Conservation (phyloP, 2,888 invertebrate species). For the Plebejus anna region DNA sequence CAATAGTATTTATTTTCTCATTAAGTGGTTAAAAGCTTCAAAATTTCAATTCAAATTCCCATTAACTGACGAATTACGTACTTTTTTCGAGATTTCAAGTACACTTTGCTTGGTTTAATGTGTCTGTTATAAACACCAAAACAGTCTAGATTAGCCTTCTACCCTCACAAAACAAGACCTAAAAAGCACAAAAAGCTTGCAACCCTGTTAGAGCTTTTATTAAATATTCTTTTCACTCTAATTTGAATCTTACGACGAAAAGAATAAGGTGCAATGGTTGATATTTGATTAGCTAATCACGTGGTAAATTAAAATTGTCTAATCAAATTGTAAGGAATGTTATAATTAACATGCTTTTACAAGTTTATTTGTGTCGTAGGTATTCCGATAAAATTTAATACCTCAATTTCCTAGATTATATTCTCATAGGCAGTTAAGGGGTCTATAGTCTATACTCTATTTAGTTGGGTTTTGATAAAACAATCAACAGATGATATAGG, state of each 20-base stretch:
- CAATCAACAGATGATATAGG: not conserved
- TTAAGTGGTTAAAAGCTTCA: too few species aligned
- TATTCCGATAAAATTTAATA: slow-evolving; percentile 35
- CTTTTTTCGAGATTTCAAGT: not conserved
- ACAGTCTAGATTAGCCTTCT: slow-evolving; percentile 21
- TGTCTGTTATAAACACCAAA: slow-evolving; percentile 9
- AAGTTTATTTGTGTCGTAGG: not conserved
- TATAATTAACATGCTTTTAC: slow-evolving; percentile 18
- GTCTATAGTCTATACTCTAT: too few species aligned
- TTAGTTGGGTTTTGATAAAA: not conserved
- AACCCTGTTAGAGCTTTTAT: slow-evolving; percentile 23
- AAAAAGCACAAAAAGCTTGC: slow-evolving; percentile 10
- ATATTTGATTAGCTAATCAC: slow-evolving; percentile 25
- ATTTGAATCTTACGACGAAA: not conserved
- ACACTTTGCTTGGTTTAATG: slow-evolving; percentile 13
- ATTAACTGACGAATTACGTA: not conserved
- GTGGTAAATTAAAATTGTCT: slow-evolving; percentile 22
- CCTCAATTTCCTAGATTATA: slow-evolving; percentile 20
- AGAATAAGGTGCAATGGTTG: not conserved
- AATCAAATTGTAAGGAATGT: slow-evolving; percentile 26
- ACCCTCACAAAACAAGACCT: slow-evolving; percentile 2
- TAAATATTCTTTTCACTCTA: not conserved
- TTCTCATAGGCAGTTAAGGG: not conserved
- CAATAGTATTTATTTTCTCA: too few species aligned
- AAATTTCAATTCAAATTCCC: not conserved